phyloP scores from a whole-genome alignment of 2,797 vertebrate genomes.

The Malurus leucopterus region DNA sequence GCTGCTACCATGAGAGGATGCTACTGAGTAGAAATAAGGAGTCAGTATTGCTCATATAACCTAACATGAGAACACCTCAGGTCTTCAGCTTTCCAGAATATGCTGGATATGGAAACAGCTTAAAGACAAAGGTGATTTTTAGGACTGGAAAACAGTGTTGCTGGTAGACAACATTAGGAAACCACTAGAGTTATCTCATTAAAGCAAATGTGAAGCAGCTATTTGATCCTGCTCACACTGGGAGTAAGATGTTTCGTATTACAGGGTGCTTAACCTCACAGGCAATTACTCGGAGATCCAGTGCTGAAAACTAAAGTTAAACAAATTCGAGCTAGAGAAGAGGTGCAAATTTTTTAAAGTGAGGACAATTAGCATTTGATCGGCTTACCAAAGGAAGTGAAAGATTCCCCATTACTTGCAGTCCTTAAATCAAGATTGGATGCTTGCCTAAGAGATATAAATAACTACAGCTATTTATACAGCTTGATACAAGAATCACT shows the following conservation, averaged over 20 bases:
- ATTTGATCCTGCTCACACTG: neutral
- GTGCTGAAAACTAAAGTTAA: constrained; percentile 54
- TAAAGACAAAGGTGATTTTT: neutral
- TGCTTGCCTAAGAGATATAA: constrained; percentile 37
- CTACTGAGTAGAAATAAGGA: neutral
- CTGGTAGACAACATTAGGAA: neutral
- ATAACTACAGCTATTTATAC: constrained; percentile 51
- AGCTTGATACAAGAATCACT: constrained; percentile 23
- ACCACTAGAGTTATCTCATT: neutral
- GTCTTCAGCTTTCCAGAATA: neutral
- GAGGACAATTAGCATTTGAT: constrained; percentile 18
- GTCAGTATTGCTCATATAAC: neutral
- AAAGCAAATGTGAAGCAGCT: neutral
- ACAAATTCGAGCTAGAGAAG: constrained; percentile 18
- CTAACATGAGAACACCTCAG: neutral
- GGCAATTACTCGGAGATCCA: neutral
- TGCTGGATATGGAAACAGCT: neutral
- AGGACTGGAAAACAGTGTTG: neutral
- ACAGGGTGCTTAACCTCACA: neutral
- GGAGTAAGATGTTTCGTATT: constrained; percentile 32
- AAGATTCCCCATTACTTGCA: constrained; percentile 21
- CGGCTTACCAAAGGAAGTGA: neutral
- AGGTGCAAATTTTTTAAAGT: constrained; percentile 37
- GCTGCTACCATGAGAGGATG: neutral
- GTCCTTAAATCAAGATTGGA: constrained; percentile 51